Evolutionary conservation across 1,140 invertebrate species (phyloP), one percentile per base, ranked within the genome.

Genomic region (Leguminivora glycinivorella): DNA sequence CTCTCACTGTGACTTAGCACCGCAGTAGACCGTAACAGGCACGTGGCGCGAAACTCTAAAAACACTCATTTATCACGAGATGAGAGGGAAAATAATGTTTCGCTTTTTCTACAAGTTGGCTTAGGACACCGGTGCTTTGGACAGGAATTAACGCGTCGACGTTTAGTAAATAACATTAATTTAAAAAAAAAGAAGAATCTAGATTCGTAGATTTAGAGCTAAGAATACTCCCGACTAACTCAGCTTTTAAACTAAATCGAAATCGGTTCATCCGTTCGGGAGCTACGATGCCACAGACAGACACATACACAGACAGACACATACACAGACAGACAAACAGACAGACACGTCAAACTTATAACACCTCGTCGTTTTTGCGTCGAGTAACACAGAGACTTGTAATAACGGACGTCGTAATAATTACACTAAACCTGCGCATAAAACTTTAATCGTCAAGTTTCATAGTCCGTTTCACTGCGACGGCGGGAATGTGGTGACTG

Each of bases 11-110:
- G 72, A 74, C 56, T 73, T 69, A 72, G 73, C 72, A 70, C 71
- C 73, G 70, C 69, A 72, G 66, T 52, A 26, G 74, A 78, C 75
- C 78, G 78, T 87, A 84, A 81, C 74, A 67, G 63, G 75, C 84
- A 85, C 78, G 76, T 79, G 83, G 76, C 78, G 83, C 75, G 56
- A 82, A 85, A 84, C 76, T 84, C 74, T 72, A 75, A 76, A 76
- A 80, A 82, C 76, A 77, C 78, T 85, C 81, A 81, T 87, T 84
- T 83, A 81, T 85, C 80, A 81, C 58, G 47, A 76, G 72, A 80
- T 74, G 80, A 79, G 80, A 82, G 78, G 58, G 26, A 25, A 9
- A 63, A 29, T 26, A 63, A 63, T 60, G 56, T 60, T 63, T 26
- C 58, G 25, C 58, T 63, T 63, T 63, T 63, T 63, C 58, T 34